phyloP scores from a whole-genome alignment of 1,140 invertebrate species.

The Brachionus koreanus region DNA sequence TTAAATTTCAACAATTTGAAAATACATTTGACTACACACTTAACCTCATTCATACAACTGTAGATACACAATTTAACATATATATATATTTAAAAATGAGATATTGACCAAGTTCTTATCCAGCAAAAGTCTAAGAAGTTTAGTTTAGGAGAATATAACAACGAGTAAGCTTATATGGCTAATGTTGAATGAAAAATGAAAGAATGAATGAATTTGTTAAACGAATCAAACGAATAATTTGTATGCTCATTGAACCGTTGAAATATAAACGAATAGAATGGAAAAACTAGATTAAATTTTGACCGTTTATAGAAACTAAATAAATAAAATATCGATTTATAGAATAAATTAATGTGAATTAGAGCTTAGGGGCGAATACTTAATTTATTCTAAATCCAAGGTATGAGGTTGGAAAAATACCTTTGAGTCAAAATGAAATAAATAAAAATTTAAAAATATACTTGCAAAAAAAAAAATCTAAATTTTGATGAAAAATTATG shows the following conservation, averaged over 20 bases:
- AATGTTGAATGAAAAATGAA: neutral
- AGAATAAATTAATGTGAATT: neutral
- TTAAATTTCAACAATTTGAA: neutral
- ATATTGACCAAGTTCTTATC: too few relatives aligned
- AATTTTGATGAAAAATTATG: too few relatives aligned
- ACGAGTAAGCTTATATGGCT: neutral
- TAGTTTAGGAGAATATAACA: neutral
- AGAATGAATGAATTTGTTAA: neutral
- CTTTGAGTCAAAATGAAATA: neutral
- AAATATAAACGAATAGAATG: neutral
- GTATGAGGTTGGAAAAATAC: neutral
- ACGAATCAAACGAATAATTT: neutral
- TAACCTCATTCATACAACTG: too few relatives aligned
- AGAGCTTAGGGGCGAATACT: neutral
- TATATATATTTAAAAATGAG: too few relatives aligned
- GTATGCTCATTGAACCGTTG: constrained; percentile 36
- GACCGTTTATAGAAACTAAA: constrained; percentile 11
- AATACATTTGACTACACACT: too few relatives aligned
- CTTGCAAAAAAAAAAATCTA: neutral
- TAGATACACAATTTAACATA: too few relatives aligned
- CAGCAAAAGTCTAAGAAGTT: neutral
- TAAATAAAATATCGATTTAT: constrained; percentile 31
- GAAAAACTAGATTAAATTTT: neutral
- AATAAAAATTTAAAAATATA: neutral
- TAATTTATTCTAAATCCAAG: neutral